Conservation (phyloP, 1,140 invertebrate species). For the Coelopa frigida region DNA sequence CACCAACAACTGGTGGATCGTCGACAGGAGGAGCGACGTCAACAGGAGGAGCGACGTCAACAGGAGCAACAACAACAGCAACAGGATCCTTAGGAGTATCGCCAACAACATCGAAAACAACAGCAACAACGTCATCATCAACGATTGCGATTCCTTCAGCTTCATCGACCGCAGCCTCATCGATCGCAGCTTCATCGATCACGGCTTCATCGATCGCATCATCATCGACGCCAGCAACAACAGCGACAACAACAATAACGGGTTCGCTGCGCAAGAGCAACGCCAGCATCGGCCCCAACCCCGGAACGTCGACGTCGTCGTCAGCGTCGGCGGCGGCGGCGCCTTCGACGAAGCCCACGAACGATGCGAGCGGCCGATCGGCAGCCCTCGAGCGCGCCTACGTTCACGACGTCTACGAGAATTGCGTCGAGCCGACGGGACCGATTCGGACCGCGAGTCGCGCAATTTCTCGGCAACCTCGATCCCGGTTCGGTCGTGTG, state of each 20-base stretch:
- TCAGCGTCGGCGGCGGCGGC: not conserved
- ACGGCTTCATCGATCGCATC: not conserved
- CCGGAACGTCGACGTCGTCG: not conserved
- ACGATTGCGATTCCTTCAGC: not conserved
- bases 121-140: not conserved
- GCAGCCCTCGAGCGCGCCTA: slow-evolving; percentile 87
- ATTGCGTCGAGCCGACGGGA: slow-evolving; percentile 63
- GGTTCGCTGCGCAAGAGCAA: not conserved
- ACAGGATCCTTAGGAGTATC: not conserved
- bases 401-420: slow-evolving; percentile 91
- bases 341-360: slow-evolving; percentile 11
- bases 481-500: slow-evolving; percentile 87
- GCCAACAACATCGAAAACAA: slow-evolving; percentile 5
- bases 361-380: slow-evolving; percentile 46
- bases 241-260: slow-evolving; percentile 12
- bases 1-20: slow-evolving; percentile 12
- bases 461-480: slow-evolving; percentile 76
- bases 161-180: not conserved
- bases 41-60: slow-evolving; percentile 7
- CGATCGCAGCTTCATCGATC: not conserved
- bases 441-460: slow-evolving; percentile 76
- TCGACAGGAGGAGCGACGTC: slow-evolving; percentile 7
- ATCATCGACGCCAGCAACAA: not conserved
- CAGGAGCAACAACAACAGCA: slow-evolving; percentile 15
- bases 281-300: not conserved